These are phyloP conservation scores for Pelusios castaneus DNA, from an alignment of 2,113 vertebrate species.

Conservation along the genomic window DNA sequence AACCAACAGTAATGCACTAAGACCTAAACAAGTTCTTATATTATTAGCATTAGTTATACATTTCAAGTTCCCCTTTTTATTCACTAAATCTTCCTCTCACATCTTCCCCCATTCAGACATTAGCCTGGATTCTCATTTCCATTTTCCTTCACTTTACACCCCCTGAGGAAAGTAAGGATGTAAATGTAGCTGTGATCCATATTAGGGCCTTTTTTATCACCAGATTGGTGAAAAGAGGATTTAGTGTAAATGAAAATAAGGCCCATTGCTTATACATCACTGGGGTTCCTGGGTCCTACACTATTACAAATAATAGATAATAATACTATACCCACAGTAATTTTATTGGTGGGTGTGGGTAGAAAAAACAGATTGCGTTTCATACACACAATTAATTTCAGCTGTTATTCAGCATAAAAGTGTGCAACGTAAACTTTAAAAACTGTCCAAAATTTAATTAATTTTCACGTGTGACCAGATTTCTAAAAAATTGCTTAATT, in stretches of 20 bases:
- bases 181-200: not conserved
- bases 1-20: too few relatives aligned
- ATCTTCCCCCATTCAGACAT: not conserved
- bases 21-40: not conserved
- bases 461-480: conserved; percentile 35
- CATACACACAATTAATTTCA: conserved; percentile 57
- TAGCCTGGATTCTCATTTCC: not conserved
- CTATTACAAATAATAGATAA: not conserved
- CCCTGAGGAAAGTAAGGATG: not conserved
- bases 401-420: conserved; percentile 55
- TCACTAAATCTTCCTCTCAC: not conserved
- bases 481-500: conserved; percentile 28
- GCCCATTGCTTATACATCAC: not conserved
- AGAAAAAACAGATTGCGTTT: conserved; percentile 31
- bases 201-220: not conserved
- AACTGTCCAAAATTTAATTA: conserved; percentile 45
- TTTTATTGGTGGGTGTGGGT: conserved; percentile 51
- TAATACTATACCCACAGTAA: not conserved
- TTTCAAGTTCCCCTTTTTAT: not conserved
- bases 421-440: conserved; percentile 62
- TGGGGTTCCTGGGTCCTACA: not conserved
- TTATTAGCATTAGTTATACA: not conserved
- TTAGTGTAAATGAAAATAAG: conserved; percentile 40
- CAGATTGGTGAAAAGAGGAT: not conserved
- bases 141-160: not conserved